Base-by-base conservation (phyloP, 2,797 vertebrate species). In the Halcyon smyrnensis region DNA sequence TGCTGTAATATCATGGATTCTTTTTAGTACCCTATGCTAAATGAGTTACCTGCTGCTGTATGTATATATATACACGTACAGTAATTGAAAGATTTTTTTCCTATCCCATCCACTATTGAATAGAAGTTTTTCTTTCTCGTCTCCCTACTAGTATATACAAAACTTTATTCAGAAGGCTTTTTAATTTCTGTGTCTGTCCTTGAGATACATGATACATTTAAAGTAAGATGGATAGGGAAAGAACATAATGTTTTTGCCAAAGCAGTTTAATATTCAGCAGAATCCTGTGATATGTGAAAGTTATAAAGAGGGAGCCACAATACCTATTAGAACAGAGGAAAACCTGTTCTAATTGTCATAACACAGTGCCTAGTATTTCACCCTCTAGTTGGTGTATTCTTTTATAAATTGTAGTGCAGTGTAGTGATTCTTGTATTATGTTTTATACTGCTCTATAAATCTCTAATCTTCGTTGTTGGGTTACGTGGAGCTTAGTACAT, bases 251-350 rank as follows among this genome's bases (percentile, higher is more conserved):
- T 93, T 97, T 97, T 95, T 98, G 95, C 94, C 94, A 96, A 97
- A 97, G 94, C 65, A 95, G 77, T 93, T 97, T 94, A 97, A 95
- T 97, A 96, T 97, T 97, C 89, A 91, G 62, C 69, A 95, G 93
- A 91, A 76, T 95, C 83, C 82, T 93, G 75, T 84, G 93, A 59
- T 95, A 90, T 69, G 39, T 95, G 94, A 93, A 95, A 97, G 80
- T 96, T 97, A 89, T 71, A 80, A 97, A 98, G 95, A 97, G 93
- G 84, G 87, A 91, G 76, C 81, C 96, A 86, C 90, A 87, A 96
- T 95, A 96, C 43, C 64, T 60, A 39, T 94, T 96, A 97, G 90
- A 97, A 80, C 88, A 96, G 89, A 83, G 83, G 36, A 97, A 96
- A 96, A 77, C 77, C 59, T 95, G 30, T 94, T 86, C 75, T 97